phyloP scores from a whole-genome alignment of 1,140 invertebrate genomes.

The Hyles euphorbiae region DNA sequence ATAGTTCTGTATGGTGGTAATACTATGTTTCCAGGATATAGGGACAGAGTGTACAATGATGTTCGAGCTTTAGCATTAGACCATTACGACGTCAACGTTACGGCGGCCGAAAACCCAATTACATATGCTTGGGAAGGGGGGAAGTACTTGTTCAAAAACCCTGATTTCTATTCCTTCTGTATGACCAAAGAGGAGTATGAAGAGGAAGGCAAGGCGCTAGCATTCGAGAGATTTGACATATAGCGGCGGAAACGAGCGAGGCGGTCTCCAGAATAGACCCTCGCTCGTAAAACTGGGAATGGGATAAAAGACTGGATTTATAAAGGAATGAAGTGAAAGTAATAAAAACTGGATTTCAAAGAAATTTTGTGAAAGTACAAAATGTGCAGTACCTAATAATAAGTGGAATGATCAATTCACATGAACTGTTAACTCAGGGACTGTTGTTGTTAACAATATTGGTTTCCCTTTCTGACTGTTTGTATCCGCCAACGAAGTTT shows the following conservation, averaged over 20 bases:
- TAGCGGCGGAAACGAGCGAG: constrained; percentile 68
- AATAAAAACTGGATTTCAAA: too few species aligned
- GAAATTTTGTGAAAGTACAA: too few species aligned
- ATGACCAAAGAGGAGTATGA: constrained; percentile 93
- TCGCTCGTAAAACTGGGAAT: constrained; percentile 41
- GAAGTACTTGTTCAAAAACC: constrained; percentile 82
- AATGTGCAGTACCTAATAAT: too few species aligned
- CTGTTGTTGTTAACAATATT: too few species aligned
- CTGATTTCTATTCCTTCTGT: constrained; percentile 83
- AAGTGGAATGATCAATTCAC: too few species aligned
- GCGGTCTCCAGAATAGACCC: constrained; percentile 42
- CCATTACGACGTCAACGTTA: constrained; percentile 80
- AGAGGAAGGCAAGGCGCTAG: constrained; percentile 85
- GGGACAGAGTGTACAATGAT: constrained; percentile 87
- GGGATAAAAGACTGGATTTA: too few species aligned
- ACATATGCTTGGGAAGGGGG: constrained; percentile 94
- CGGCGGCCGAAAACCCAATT: constrained; percentile 84
- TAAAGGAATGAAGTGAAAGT: background rate
- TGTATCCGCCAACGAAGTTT: too few species aligned
- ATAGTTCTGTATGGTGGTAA: constrained; percentile 96
- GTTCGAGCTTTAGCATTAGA: constrained; percentile 86
- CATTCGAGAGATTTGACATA: constrained; percentile 83
- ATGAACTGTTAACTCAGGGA: too few species aligned
- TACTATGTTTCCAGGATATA: constrained; percentile 88
- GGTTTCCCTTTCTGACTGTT: too few species aligned